Base-by-base conservation (phyloP, 2,113 vertebrate species). In the Pandion haliaetus region DNA sequence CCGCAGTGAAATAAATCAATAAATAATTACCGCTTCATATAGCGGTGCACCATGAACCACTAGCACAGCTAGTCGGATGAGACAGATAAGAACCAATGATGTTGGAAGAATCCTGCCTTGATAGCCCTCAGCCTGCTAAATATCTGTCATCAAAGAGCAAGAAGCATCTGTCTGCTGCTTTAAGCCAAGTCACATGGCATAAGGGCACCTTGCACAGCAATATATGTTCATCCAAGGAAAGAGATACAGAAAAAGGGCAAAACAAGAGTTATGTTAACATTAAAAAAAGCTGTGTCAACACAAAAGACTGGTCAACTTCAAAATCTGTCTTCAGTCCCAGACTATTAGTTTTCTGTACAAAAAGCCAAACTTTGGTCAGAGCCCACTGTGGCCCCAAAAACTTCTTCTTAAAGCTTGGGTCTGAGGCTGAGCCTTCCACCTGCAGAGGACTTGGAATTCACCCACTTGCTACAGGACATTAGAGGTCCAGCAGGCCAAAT, bases 1-100 rank as follows among this genome's bases (percentile, higher is more conserved):
- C 89, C 79, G 65, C 47, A 66, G 45, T 59, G 69, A 89, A 93
- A 82, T 74, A 88, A 95, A 97, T 96, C 91, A 93, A 94, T 95
- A 96, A 94, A 95, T 95, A 95, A 96, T 96, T 96, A 89, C 83
- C 0, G 0, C 77, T 92, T 93, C 73, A 67, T 74, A 67, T 38
- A 94, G 32, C 76, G 34, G 63, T 34, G 55, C 36, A 80, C 69
- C 63, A 86, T 8, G 38, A 94, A 52, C 83, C 59, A 71, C 82
- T 63, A 63, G 63, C 69, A 70, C 72, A 91, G 83, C 62, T 90
- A 86, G 72, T 80, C 1, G 1, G 69, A 86, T 66, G 63, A 95
- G 50, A 91, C 63, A 78, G 86, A 58, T 77, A 84, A 95, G 63
- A 84, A 86, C 25, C 24, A 13, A 20, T 54, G 73, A 88, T 23